Conservation (phyloP, 2,113 vertebrate species). For the Dasyprocta punctata region DNA sequence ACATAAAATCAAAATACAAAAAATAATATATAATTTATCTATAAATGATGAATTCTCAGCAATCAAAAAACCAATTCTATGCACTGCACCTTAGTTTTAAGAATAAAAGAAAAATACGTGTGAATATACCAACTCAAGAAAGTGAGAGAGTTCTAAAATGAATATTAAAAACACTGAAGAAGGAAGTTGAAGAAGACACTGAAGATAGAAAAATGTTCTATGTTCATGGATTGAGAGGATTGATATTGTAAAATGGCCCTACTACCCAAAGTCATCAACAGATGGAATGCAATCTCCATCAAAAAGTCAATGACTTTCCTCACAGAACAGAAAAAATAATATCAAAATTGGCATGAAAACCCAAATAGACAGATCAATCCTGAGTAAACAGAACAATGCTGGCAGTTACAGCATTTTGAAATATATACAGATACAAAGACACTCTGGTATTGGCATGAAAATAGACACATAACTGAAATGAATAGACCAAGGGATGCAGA, state of each 20-base stretch:
- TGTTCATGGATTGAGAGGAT: neutral
- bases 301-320: neutral
- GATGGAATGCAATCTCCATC: no score
- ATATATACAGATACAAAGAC: no score
- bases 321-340: neutral
- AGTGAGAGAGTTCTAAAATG: neutral
- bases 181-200: neutral
- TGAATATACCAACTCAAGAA: neutral
- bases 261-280: neutral
- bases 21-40: neutral
- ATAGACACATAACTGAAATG: no score
- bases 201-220: neutral
- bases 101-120: neutral
- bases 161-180: neutral
- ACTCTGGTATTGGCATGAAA: no score
- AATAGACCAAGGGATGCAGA: no score
- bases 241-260: neutral
- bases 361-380: no score
- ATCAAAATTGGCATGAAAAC: no score
- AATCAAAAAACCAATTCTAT: neutral
- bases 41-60: neutral
- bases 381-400: no score
- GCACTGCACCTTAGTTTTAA: no score
- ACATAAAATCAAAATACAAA: neutral
- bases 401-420: no score